Base-by-base conservation (phyloP, 2,888 invertebrate genomes). In the Crepidodera aurea region DNA sequence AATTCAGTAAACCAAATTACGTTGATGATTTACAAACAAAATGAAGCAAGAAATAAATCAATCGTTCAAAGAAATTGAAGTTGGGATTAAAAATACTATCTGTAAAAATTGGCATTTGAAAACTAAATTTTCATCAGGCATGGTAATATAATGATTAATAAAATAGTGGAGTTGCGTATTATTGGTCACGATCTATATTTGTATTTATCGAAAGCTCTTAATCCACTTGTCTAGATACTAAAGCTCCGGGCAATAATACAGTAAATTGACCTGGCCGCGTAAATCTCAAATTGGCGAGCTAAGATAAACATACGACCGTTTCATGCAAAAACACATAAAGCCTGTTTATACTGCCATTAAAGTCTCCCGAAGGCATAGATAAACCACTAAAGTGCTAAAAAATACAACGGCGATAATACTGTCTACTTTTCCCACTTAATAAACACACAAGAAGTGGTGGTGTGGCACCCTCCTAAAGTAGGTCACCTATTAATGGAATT, bases 291-390 rank as follows among this genome's bases (percentile, higher is more conserved):
- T 68, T 67, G 71, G 68, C 54, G 64, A 64, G 65, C 63, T 60
- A 67, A 57, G 63, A 68, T 64, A 68, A 69, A 70, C 70, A 69
- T 65, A 67, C 67, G 66, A 64, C 58, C 69, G 66, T 67, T 68
- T 66, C 65, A 67, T 67, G 66, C 65, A 68, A 70, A 71, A 73
- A 69, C 68, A 64, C 70, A 72, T 74, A 72, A 73, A 74, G 64
- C 65, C 64, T 59, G 68, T 72, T 72, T 71, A 72, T 69, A 67
- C 64, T 62, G 64, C 69, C 71, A 71, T 73, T 74, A 73, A 72
- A 73, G 70, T 72, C 66, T 61, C 60, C 65, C 65, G 60, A 62
- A 66, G 65, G 66, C 66, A 64, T 69, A 70, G 69, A 72, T 71
- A 74, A 73, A 73, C 71, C 69, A 67, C 63, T 48, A 58, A 62